Conservation (phyloP, 2,888 invertebrate genomes). For the Fragum sueziense region DNA sequence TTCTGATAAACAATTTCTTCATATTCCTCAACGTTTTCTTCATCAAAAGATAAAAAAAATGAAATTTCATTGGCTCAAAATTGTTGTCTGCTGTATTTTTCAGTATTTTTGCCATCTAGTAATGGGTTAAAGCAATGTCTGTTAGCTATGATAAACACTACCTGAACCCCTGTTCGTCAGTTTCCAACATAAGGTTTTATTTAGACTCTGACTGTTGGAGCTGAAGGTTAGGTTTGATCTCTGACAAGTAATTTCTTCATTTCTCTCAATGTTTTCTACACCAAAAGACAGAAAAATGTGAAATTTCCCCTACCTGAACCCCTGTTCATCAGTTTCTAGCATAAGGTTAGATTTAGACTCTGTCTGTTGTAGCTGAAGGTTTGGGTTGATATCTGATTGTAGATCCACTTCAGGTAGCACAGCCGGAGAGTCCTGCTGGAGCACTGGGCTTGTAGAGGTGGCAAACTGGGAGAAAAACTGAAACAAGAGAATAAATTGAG, state of each 20-base stretch:
- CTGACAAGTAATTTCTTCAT: too few species aligned
- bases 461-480: slow-evolving; percentile 16
- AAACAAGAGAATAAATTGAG: too few species aligned
- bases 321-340: slow-evolving; percentile 10
- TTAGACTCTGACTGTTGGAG: not conserved
- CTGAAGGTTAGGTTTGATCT: not conserved
- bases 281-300: too few species aligned
- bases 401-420: not conserved
- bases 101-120: too few species aligned
- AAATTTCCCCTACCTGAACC: slow-evolving; percentile 3
- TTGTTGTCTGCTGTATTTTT: too few species aligned
- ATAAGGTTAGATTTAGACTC: not conserved
- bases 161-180: slow-evolving; percentile 12
- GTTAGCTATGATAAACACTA: too few species aligned
- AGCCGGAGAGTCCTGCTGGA: not conserved
- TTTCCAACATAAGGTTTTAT: not conserved
- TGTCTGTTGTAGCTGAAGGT: not conserved
- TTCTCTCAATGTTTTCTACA: too few species aligned
- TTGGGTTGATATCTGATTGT: not conserved
- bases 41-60: too few species aligned
- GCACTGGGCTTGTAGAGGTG: not conserved
- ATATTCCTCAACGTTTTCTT: too few species aligned
- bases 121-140: too few species aligned
- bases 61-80: too few species aligned
- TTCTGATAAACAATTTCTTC: too few species aligned